Base-by-base conservation (phyloP, 2,797 vertebrate species). In the Paramormyrops hopkinsi region DNA sequence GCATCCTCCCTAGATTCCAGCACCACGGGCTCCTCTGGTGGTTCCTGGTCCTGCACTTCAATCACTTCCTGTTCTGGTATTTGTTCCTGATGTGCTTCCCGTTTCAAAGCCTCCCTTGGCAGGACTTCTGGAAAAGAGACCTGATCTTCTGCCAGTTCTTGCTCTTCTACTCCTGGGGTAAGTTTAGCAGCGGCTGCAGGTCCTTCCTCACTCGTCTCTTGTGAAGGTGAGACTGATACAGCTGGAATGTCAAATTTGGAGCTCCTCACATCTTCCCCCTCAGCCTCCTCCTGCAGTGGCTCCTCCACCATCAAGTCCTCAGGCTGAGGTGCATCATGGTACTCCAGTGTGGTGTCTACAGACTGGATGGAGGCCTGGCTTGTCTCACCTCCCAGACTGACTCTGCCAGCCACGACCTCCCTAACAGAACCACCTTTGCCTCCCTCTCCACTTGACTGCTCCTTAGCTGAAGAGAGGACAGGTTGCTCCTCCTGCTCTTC, bases 291-390 rank as follows among this genome's bases (percentile, higher is more conserved):
- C n/a, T 93, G 91, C 85, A 89, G 90, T 33, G 90, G 91, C 89
- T 90, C 56, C 12, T 94, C 93, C 85, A 90, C 91, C 89, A 95
- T 94, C 12, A 94, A 93, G 46, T 96, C 95, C 4, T 91, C 93
- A 8, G 96, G 94, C 1, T 94, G 94, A 7, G 94, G 96, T 7
- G 97, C 96, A 91, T 98, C 97, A 3, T 96, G 96, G 91, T 94
- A 98, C 83, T 98, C 97, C 54, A 97, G 92, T 9, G 96, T 96
- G 51, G 96, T 96, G 90, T 98, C 96, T 41, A 96, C 95, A 33
- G 97, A 97, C 22, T 90, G 95, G 50, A 93, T 89, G 88, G 97
- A 97, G 0, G 90, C 19, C 0, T 91, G 93, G 91, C 96, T 97
- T 0, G 94, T 92, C 89, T 97, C 96, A 90, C 96, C 93, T 11